phyloP scores from a whole-genome alignment of 2,797 vertebrate genomes.

The Triplophysa yarkandensis region DNA sequence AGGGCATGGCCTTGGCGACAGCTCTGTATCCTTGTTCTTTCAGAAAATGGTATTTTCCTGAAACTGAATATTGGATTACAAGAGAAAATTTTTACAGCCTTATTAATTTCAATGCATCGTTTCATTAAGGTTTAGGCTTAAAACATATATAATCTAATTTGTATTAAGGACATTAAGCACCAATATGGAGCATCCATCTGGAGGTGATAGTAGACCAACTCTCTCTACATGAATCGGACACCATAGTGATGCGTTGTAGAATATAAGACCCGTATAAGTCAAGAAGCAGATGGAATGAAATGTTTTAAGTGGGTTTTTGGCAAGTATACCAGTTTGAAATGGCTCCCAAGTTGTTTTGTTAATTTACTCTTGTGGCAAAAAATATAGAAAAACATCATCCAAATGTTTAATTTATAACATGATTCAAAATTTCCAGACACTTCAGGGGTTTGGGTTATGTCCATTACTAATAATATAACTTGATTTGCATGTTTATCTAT shows the following conservation, averaged over 20 bases:
- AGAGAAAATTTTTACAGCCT: not conserved
- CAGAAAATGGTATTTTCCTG: no score
- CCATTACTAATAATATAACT: not conserved
- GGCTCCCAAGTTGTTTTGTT: slow-evolving; percentile 34
- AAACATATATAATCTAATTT: not conserved
- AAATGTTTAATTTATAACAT: slow-evolving; percentile 4
- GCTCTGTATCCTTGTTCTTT: not conserved
- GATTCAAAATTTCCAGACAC: not conserved
- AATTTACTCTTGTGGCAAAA: slow-evolving; percentile 19
- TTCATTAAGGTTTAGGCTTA: not conserved
- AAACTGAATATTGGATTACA: no score
- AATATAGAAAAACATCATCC: not conserved
- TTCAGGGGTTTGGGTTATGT: not conserved
- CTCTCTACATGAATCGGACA: slow-evolving; percentile 8
- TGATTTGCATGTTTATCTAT: slow-evolving; percentile 7
- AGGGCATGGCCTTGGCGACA: not conserved
- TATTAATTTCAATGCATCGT: slow-evolving; percentile 11
- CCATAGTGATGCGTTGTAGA: not conserved
- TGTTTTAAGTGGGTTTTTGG: slow-evolving; percentile 39
- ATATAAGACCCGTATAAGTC: slow-evolving; percentile 22
- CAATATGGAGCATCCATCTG: slow-evolving; percentile 39
- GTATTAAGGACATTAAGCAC: slow-evolving; percentile 10
- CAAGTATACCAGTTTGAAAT: not conserved
- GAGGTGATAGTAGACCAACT: slow-evolving; percentile 9
- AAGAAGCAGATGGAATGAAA: slow-evolving; percentile 37